Percentiles rank a stretch among this genome's conserved stretches.
These are phyloP conservation scores for Peromyscus melanophrys DNA, from an alignment of 2,797 vertebrate genomes.

Conservation along the genomic window DNA sequence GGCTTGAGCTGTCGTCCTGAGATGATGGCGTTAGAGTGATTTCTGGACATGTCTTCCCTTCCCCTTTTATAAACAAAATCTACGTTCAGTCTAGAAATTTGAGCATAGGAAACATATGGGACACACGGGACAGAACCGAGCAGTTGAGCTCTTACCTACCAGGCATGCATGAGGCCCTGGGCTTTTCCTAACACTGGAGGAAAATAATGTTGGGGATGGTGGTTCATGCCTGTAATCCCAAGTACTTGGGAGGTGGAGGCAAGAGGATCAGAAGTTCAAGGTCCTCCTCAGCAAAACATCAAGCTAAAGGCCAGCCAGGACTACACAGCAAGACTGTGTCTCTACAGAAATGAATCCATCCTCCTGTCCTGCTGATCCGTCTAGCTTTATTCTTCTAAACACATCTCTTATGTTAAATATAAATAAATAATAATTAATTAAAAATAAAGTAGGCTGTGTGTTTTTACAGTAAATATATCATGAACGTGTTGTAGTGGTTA, in stretches of 20 bases:
- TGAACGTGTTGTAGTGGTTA: background rate
- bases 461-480: background rate
- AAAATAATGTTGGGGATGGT: background rate
- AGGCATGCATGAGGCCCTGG: background rate
- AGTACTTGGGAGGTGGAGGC: background rate
- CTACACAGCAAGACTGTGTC: background rate
- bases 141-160: background rate
- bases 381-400: background rate
- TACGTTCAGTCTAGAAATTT: constrained; percentile 35
- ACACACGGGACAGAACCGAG: no score
- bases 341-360: background rate
- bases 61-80: background rate
- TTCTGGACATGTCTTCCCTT: background rate
- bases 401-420: background rate
- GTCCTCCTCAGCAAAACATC: background rate
- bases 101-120: background rate
- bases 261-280: background rate
- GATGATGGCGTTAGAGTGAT: background rate
- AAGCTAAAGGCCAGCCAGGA: background rate
- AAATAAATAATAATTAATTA: no score
- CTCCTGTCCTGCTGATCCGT: background rate
- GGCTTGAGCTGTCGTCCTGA: background rate
- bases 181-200: background rate
- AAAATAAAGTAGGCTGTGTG: background rate
- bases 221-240: background rate